These are phyloP conservation scores for Pimephales promelas DNA, from an alignment of 2,113 vertebrate genomes.

Conservation along the genomic window DNA sequence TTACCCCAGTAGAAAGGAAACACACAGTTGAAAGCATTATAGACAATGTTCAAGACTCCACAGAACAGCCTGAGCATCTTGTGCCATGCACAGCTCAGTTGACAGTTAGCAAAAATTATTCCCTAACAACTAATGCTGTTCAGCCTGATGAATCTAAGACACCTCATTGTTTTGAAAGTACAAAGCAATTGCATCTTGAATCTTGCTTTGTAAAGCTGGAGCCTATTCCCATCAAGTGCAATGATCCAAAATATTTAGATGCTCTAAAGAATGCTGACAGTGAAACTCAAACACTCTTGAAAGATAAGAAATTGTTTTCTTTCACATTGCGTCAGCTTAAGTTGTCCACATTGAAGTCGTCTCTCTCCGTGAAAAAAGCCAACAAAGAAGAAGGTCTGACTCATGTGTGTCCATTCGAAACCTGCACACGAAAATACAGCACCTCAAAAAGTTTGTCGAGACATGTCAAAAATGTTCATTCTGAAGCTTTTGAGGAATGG, in stretches of 20 bases:
- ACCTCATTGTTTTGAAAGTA: neutral
- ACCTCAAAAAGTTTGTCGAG: conserved; percentile 96
- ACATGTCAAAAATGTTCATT: conserved; percentile 95
- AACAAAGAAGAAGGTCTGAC: conserved; percentile 72
- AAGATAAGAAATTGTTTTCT: conserved; percentile 56
- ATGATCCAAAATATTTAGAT: conserved; percentile 41
- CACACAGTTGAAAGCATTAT: conserved; percentile 73
- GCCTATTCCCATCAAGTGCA: conserved; percentile 45
- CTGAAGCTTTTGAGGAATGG: conserved; percentile 94
- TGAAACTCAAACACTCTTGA: conserved; percentile 42
- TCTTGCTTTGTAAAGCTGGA: conserved; percentile 53
- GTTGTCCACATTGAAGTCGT: neutral
- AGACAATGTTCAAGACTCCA: conserved; percentile 55
- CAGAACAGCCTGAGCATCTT: conserved; percentile 64
- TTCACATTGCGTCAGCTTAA: conserved; percentile 11
- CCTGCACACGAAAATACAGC: conserved; percentile 92
- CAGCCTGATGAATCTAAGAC: neutral
- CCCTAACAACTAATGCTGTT: neutral
- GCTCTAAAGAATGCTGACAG: conserved; percentile 32
- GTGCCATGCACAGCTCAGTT: conserved; percentile 31
- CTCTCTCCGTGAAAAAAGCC: neutral
- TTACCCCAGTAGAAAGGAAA: conserved; percentile 64
- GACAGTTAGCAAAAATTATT: neutral
- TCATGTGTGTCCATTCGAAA: conserved; percentile 89
- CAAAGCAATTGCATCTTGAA: conserved; percentile 21